Base-by-base conservation (phyloP, 1,140 invertebrate genomes). In the Drosophila nannoptera region DNA sequence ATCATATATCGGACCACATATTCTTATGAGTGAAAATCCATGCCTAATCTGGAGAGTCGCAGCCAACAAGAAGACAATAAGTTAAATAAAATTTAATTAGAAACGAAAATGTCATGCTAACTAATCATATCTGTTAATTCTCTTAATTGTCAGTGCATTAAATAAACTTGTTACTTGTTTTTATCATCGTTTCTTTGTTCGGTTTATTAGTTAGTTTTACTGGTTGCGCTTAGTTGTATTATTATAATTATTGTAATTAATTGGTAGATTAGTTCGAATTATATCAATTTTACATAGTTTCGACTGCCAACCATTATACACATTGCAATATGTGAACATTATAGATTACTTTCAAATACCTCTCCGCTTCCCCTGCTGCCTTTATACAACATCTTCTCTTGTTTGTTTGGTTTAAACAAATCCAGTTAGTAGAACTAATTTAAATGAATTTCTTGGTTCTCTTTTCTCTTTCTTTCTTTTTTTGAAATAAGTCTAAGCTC, bases 401-500 rank as follows among this genome's bases (percentile, higher is more conserved):
- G 32, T 16, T 29, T 38, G 38, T 40, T 59, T 62, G 42, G 40
- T 74, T 70, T 48, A 78, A 74, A 73, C 48, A 77, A 80, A 70
- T 48, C 54, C 56, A 40, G 64, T 78, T 82, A 46, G 55, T 22
- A 63, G 56, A 82, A 83, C 55, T 69, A 67, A 81, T 75, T 46
- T 46, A 77, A 74, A 73, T 59, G 9, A 50, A 53, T 52, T 69
- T 58, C 55, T 65, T 63, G 14, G 31, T 36, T 50, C 33, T 72
- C 63, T 16, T 40, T 38, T 52, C 12, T 16, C 33, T 52, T 50
- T 29, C 66, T 35, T 29, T 35, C 50, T 69, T 36, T 75, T 71
- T 87, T 80, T 52, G 63, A 65, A 84, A 86, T 71, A 75, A 69
- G 78, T 83, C 55, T 87, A 87, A 87, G 84, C 84, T 87, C 84